These are phyloP conservation scores for Penaeus vannamei DNA, from an alignment of 1,140 invertebrate genomes.

Conservation along the genomic window DNA sequence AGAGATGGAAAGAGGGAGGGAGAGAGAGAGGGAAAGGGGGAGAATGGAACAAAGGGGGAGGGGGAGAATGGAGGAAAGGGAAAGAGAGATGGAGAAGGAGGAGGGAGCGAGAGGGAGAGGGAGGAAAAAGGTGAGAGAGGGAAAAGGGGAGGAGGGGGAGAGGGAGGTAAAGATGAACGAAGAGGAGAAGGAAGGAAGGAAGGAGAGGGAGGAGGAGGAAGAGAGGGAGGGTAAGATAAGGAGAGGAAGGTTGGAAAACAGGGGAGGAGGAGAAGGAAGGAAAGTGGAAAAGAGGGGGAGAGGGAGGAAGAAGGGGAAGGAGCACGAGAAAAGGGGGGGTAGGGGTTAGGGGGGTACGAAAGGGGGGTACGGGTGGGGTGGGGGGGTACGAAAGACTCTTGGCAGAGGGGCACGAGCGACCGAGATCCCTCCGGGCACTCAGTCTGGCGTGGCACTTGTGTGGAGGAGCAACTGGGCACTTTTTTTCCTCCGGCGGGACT, in stretches of 20 bases:
- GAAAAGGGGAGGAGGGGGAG: no score
- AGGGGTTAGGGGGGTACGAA: neutral
- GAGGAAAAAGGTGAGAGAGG: neutral
- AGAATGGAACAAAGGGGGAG: neutral
- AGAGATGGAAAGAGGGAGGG: no score
- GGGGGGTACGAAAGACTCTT: no score
- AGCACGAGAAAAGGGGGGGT: neutral
- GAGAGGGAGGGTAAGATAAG: neutral
- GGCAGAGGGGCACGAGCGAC: no score
- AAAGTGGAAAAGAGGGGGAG: neutral
- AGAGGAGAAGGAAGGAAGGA: neutral
- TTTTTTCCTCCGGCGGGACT: no score
- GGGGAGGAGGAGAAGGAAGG: neutral
- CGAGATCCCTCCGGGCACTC: no score
- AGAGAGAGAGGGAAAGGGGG: neutral
- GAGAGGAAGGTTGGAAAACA: neutral
- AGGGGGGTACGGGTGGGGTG: no score
- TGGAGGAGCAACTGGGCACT: no score
- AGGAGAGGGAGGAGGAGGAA: no score
- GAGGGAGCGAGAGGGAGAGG: neutral
- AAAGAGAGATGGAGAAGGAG: neutral
- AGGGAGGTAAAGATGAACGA: neutral
- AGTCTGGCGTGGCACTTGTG: no score
- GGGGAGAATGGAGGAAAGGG: neutral
- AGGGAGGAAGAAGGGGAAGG: neutral